Evolutionary conservation across 2,888 invertebrate genomes (phyloP).

Genomic region (Euplexia lucipara): DNA sequence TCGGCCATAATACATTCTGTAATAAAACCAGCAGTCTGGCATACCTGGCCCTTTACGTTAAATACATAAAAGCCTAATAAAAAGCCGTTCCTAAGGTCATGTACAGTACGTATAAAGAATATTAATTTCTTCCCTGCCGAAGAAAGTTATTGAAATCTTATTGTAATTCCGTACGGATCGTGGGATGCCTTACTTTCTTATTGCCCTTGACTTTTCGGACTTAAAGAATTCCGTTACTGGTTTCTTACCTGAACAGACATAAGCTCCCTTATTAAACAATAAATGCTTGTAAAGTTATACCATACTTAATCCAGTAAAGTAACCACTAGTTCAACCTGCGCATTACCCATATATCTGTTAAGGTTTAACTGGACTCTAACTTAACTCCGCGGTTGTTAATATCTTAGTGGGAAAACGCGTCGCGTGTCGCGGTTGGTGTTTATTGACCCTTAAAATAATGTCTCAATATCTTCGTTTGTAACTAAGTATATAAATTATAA

Average conservation of each 20-base stretch:
- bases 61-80: not conserved
- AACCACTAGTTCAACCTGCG: too few species aligned
- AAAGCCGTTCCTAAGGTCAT: not conserved
- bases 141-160: constrained; percentile 38
- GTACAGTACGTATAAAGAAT: constrained; percentile 13
- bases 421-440: too few species aligned
- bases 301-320: too few species aligned
- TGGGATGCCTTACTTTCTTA: constrained; percentile 26
- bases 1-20: not conserved
- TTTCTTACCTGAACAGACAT: not conserved
- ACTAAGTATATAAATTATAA: too few species aligned
- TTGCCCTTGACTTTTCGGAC: constrained; percentile 6
- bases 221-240: not conserved
- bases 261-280: too few species aligned
- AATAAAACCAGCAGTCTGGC: not conserved
- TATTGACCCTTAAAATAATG: too few species aligned
- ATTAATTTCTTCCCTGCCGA: constrained; percentile 20
- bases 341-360: too few species aligned
- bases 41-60: not conserved
- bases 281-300: too few species aligned
- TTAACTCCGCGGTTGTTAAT: too few species aligned
- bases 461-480: too few species aligned
- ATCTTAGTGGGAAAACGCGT: too few species aligned
- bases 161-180: constrained; percentile 30
- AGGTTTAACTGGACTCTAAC: too few species aligned